Evolutionary conservation across 2,888 invertebrate genomes (phyloP).

Genomic region (Spodoptera picta): DNA sequence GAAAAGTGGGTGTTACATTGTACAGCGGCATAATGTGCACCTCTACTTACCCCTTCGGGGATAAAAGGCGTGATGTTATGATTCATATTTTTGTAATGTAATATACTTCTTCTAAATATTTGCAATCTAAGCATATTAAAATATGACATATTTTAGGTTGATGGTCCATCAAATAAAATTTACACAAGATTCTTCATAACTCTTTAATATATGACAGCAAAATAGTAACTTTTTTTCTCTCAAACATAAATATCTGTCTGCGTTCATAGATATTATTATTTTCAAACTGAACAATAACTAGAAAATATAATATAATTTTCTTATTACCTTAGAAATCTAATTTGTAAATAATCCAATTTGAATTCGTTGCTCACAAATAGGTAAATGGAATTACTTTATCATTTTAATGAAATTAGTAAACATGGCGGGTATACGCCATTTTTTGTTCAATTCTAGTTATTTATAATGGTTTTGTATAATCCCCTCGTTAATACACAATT

Average conservation of each 20-base stretch:
- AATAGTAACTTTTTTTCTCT: background rate
- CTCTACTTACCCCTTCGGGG: too few relatives aligned
- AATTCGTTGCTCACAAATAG: slow-evolving; percentile 21
- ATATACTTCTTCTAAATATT: too few relatives aligned
- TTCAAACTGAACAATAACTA: background rate
- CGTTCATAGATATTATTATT: background rate
- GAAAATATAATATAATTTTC: slow-evolving; percentile 27
- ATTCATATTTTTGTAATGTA: too few relatives aligned
- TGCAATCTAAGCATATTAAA: too few relatives aligned
- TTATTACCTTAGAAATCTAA: slow-evolving; percentile 15
- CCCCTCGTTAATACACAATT: too few relatives aligned
- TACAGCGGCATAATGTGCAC: too few relatives aligned
- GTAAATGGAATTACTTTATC: slow-evolving; percentile 21
- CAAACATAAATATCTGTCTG: background rate
- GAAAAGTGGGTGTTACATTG: too few relatives aligned
- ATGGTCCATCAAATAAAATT: too few relatives aligned
- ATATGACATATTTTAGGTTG: too few relatives aligned
- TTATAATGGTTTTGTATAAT: background rate
- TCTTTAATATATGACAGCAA: too few relatives aligned
- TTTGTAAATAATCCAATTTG: slow-evolving; percentile 28
- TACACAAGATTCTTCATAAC: too few relatives aligned
- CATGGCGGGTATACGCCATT: background rate
- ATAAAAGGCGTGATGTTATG: too few relatives aligned
- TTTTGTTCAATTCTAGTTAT: slow-evolving; percentile 7
- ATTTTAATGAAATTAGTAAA: slow-evolving; percentile 34